phyloP scores from a whole-genome alignment of 2,113 vertebrate genomes.

The Lucifuga dentata region DNA sequence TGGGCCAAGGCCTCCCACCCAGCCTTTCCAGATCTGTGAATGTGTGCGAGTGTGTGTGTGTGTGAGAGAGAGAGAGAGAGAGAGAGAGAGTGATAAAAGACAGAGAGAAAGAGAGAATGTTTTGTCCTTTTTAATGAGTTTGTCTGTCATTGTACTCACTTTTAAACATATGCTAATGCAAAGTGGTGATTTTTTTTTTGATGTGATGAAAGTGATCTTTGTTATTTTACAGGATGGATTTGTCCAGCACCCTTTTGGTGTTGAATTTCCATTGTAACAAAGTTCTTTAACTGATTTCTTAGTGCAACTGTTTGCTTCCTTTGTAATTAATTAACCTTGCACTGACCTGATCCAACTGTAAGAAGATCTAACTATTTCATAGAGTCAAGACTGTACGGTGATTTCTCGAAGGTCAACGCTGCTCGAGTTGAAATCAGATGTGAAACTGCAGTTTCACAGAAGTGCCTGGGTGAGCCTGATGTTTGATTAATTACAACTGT shows the following conservation, averaged over 20 bases:
- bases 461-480: conserved; percentile 70
- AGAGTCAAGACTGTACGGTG: conserved; percentile 37
- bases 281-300: conserved; percentile 51
- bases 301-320: conserved; percentile 32
- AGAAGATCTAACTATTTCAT: conserved; percentile 16
- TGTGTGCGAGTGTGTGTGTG: conserved; percentile 35
- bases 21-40: conserved; percentile 37
- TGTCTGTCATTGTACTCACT: conserved; percentile 56
- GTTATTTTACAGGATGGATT: conserved; percentile 4
- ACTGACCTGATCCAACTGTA: conserved; percentile 45
- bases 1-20: conserved; percentile 80
- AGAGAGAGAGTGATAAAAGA: conserved; percentile 43
- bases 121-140: conserved; percentile 46
- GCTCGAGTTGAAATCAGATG: conserved; percentile 60
- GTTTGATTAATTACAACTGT: conserved; percentile 86
- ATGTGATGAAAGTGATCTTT: conserved; percentile 46
- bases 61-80: conserved; percentile 1
- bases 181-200: background rate
- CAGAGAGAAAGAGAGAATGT: conserved; percentile 39
- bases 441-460: conserved; percentile 57
- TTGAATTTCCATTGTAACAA: conserved; percentile 18
- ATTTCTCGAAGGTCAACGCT: conserved; percentile 69
- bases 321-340: conserved; percentile 43
- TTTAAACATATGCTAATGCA: conserved; percentile 48
- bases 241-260: conserved; percentile 37